Evolutionary conservation across 2,113 vertebrate genomes (phyloP), one percentile per base, ranked within the genome.

Genomic region (Lampris incognitus): DNA sequence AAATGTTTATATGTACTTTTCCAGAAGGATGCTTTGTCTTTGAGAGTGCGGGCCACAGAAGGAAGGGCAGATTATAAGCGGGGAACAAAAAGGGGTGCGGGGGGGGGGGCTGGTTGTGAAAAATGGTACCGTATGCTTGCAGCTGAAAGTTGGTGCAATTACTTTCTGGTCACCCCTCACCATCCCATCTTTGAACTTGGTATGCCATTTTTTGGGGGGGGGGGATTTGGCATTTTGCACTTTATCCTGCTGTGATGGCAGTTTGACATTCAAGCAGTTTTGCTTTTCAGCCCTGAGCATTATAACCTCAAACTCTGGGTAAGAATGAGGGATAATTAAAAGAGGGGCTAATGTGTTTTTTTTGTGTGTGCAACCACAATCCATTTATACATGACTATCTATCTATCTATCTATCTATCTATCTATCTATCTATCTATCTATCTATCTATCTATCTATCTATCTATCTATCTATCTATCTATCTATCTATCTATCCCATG

Each of bases 171-270:
- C 70, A 62, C 62, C 40, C 83, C 48, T 81, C 74, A 54, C 63
- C 76, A 56, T 54, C 9, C 1, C 6, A 64, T 56, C 72, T 67
- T 58, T 74, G 50, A 46, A 68, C 60, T 41, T 69, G 71, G 85
- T 9, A 3, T 70, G 66, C 74, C 83, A 83, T 76, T 62, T 59
- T 82, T 83, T 13, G 73, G 40, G 57, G 57, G 59, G 41, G 68
- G 82, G 83, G 76, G 83, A 68, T 72, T 78, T 81, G 82, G 72
- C 79, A 58, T 72, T 4, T 67, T 38, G 38, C 41, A 50, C 40
- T 87, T 85, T 87, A 88, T 85, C 58, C 60, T 63, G 60, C 65
- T 66, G 37, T 70, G 82, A 66, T 73, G 78, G 80, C 79, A 55
- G 8, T 78, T 55, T 79, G 81, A 76, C 56, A 71, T 81, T 77